Base-by-base conservation (phyloP, 1,140 invertebrate genomes). In the Hylaeus anthracinus region DNA sequence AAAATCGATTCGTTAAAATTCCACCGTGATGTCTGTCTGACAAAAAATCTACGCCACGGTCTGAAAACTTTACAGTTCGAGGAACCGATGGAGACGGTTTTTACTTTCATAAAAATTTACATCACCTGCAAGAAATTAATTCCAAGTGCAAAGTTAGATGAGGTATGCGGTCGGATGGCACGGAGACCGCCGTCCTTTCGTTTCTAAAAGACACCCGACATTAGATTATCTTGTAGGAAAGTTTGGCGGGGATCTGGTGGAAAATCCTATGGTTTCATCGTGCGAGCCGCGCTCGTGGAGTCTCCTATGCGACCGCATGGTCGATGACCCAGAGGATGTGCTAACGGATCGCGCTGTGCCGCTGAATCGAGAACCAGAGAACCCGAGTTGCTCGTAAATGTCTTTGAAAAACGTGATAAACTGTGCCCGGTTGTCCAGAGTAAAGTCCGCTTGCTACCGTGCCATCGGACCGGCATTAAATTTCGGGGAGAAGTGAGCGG, bases 291-390 rank as follows among this genome's bases (percentile, higher is more conserved):
- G 56, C 41, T 43, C 14, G 12, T 12, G 1, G 43, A 51, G 26
- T 80, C 83, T 78, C 71, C 79, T 82, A 79, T 48, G 69, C 72
- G 73, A 70, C 70, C 71, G 66, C 66, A 60, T 86, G 85, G 85
- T 86, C 85, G 85, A 86, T 86, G 85, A 86, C 85, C 85, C 80
- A 86, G 76, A 86, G 84, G 85, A 85, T 85, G 81, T 65, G 58
- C 84, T 86, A 86, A 86, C 85, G 85, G 85, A 79, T 76, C 84
- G 74, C 51, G 66, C 48, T 56, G 60, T 71, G 76, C 82, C 76
- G 60, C 76, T 71, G 84, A 84, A 84, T 86, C 83, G 71, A 81
- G 82, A 76, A 69, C 37, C 66, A n/a, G 26, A 70, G 61, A 72
- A 72, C 78, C 61, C 60, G 60, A 74, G 76, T 67, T 39, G 56